Evolutionary conservation across 1,140 invertebrate species (phyloP), one percentile per base, ranked within the genome.

Genomic region (Cotesia typhae): DNA sequence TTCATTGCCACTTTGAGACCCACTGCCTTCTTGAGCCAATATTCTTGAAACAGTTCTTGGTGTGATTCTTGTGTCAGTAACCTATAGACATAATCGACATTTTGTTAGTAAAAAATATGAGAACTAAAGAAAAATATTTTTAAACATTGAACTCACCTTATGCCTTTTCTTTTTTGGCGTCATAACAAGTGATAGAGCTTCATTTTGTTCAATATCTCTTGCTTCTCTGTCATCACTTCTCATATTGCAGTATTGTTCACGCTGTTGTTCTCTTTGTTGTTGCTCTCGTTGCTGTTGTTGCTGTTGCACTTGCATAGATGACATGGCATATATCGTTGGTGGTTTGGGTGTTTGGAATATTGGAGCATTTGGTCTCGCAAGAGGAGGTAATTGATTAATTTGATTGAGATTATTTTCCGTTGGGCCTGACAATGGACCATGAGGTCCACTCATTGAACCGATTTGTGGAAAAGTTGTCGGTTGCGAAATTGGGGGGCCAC

Each of bases 101-200:
- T 67, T 55, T 6, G 36, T 77, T 76, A 66, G 78, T 77, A 70
- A 60, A 77, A 76, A 73, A 17, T 3, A 59, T 14, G 14, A 2
- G 5, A 67, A 36, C 1, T 67, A 38, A 17, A n/a, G 12, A 14
- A n/a, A 66, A 38, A 61, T 28, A 28, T 28, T 28, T 28, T 28
- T 28, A 71, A 71, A 77, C 7, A 36, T 66, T 64, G 51, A 57
- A 66, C 41, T 69, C 74, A 87, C 94, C 92, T 98, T 98, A 83
- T 98, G 96, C 17, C 96, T 90, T 88, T 98, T 98, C 88, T 96
- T 97, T 87, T 98, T 98, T 0, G 95, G 95, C 35, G 94, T 94
- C 73, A 98, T 95, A 35, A 98, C 95, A 74, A 98, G 90, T 78
- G 95, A 95, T 9, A 98, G 90, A 0, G 96, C 94, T 85, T 98